These are phyloP conservation scores for Drosophila subobscura DNA, from an alignment of 1,140 invertebrate species.

Conservation along the genomic window DNA sequence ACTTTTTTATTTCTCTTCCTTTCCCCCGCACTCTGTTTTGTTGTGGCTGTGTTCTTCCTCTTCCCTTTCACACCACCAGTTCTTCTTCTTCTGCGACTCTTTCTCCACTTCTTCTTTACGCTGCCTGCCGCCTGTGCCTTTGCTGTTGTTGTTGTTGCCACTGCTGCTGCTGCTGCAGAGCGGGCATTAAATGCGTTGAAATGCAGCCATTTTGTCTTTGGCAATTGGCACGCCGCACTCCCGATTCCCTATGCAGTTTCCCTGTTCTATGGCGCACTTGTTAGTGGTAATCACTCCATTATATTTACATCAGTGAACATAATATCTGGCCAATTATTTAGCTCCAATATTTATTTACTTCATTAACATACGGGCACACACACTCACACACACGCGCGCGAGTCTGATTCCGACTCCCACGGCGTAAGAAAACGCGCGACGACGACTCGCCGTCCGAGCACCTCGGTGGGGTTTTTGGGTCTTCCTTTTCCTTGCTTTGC, in stretches of 20 bases:
- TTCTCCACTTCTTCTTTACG: background rate
- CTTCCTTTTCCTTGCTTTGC: no score
- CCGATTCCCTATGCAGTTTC: constrained; percentile 31
- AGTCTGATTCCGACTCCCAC: constrained; percentile 28
- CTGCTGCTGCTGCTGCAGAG: constrained; percentile 37
- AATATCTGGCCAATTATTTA: constrained; percentile 4
- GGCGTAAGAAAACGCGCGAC: constrained; percentile 12
- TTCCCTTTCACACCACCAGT: background rate
- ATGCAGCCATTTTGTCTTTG: constrained; percentile 77
- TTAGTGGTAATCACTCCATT: constrained; percentile 16
- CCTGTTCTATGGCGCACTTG: constrained; percentile 17
- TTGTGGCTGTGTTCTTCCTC: constrained; percentile 1
- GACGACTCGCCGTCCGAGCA: no score
- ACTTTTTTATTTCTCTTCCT: constrained; percentile 37
- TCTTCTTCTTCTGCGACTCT: background rate
- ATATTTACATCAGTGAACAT: constrained; percentile 7
- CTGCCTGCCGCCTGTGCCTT: constrained; percentile 54
- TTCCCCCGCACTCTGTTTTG: constrained; percentile 25
- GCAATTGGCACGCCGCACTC: constrained; percentile 68
- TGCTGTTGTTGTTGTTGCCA: constrained; percentile 1
- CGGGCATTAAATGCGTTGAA: constrained; percentile 75
- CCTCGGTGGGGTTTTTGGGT: no score
- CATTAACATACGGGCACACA: constrained; percentile 17
- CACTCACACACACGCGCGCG: constrained; percentile 21
- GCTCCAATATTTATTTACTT: constrained; percentile 21